Percentiles rank a stretch among this genome's conserved stretches.
phyloP scores from a whole-genome alignment of 2,888 invertebrate species.

The Nymphalis polychloros region DNA sequence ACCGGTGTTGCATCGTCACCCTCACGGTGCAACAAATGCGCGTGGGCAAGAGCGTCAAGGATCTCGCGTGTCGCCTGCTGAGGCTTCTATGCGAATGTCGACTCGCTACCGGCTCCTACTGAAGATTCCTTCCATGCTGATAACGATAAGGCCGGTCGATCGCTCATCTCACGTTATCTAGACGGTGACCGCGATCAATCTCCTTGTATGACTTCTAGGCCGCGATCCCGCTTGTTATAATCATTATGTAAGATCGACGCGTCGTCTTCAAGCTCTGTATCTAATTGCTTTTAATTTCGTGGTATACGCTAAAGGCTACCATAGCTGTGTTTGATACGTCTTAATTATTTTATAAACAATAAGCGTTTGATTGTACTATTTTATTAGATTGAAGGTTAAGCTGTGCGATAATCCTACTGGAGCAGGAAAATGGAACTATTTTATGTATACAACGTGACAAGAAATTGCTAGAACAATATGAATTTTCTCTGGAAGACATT shows the following conservation, averaged over 20 bases:
- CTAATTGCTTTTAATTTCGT: constrained; percentile 28
- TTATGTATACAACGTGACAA: too few relatives aligned
- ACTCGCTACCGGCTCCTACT: constrained; percentile 56
- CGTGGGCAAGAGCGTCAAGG: constrained; percentile 57
- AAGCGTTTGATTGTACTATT: background rate
- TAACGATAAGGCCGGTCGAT: constrained; percentile 74
- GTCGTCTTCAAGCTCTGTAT: constrained; percentile 26
- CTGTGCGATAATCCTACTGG: background rate
- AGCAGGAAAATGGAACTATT: background rate
- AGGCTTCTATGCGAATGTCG: constrained; percentile 79
- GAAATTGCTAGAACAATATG: too few relatives aligned
- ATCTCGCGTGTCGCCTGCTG: constrained; percentile 73
- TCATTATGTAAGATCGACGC: constrained; percentile 50
- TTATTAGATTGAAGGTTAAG: background rate
- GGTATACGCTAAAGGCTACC: background rate
- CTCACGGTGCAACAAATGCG: constrained; percentile 53
- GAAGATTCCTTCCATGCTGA: constrained; percentile 75
- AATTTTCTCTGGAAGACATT: too few relatives aligned
- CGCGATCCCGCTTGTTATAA: constrained; percentile 42
- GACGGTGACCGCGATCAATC: constrained; percentile 67
- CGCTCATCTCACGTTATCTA: constrained; percentile 74
- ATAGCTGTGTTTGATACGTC: background rate
- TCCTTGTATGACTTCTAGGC: constrained; percentile 49
- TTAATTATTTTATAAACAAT: constrained; percentile 1
- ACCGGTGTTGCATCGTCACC: constrained; percentile 75